Conservation (phyloP, 2,888 invertebrate genomes). For the Ceratothoa steindachneri region DNA sequence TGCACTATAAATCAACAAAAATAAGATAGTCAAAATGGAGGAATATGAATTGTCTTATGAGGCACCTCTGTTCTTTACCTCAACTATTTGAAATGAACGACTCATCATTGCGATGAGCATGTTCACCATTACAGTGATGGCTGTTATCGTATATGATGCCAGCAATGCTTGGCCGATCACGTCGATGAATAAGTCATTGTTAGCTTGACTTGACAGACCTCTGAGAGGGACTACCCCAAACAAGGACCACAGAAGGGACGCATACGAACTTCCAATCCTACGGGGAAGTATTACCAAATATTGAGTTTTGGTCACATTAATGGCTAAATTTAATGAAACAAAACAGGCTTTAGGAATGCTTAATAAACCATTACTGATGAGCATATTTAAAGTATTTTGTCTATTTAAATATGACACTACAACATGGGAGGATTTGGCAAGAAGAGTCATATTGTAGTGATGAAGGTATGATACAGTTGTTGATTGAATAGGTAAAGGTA, state of each 20-base stretch:
- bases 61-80: no score
- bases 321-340: not conserved
- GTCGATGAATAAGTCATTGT: conserved; percentile 53
- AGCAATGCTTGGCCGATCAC: conserved; percentile 54
- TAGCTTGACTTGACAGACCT: conserved; percentile 51
- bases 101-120: conserved; percentile 58
- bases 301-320: not conserved
- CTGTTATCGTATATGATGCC: conserved; percentile 56
- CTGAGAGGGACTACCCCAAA: conserved; percentile 55
- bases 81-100: conserved; percentile 56
- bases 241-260: conserved; percentile 55
- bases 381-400: no score
- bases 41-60: no score
- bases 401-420: no score
- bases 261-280: conserved; percentile 50
- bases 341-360: no score
- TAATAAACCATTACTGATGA: no score
- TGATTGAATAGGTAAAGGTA: no score
- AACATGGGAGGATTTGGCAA: no score
- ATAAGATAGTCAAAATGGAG: no score
- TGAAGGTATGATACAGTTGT: no score
- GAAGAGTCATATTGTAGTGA: no score
- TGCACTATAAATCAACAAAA: no score
- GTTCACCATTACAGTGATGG: conserved; percentile 56
- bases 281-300: conserved; percentile 11